phyloP scores from a whole-genome alignment of 2,888 invertebrate genomes.

The Deladenus siricidicola region DNA sequence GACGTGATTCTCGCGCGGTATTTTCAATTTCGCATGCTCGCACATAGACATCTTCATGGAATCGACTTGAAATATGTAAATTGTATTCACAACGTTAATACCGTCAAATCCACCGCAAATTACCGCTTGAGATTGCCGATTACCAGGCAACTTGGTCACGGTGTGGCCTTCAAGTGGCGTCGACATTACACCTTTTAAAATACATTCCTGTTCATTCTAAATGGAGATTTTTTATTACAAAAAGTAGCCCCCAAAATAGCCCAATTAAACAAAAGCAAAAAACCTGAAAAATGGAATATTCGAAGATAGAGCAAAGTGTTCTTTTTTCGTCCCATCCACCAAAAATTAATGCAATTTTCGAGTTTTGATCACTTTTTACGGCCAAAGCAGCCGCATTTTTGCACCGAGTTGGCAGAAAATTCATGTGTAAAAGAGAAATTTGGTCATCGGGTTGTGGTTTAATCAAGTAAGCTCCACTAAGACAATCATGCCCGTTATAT shows the following conservation, averaged over 20 bases:
- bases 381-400: constrained; percentile 28
- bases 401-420: constrained; percentile 24
- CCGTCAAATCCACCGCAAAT: constrained; percentile 38
- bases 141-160: too few relatives aligned
- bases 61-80: constrained; percentile 27
- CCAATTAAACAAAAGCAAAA: too few relatives aligned
- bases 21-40: constrained; percentile 20
- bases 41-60: constrained; percentile 23
- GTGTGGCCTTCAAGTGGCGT: constrained; percentile 30
- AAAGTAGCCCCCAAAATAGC: neutral
- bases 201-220: neutral
- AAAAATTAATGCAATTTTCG: constrained; percentile 29
- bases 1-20: constrained; percentile 40
- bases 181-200: constrained; percentile 14
- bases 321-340: constrained; percentile 47
- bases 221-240: neutral
- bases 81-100: constrained; percentile 20
- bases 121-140: neutral
- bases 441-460: too few relatives aligned
- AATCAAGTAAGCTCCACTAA: constrained; percentile 8
- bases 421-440: too few relatives aligned
- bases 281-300: too few relatives aligned
- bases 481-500: constrained; percentile 18
- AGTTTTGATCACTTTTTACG: constrained; percentile 1
- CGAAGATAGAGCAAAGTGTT: constrained; percentile 32